Base-by-base conservation (phyloP, 2,113 vertebrate species). In the Melanostigma gelatinosum region DNA sequence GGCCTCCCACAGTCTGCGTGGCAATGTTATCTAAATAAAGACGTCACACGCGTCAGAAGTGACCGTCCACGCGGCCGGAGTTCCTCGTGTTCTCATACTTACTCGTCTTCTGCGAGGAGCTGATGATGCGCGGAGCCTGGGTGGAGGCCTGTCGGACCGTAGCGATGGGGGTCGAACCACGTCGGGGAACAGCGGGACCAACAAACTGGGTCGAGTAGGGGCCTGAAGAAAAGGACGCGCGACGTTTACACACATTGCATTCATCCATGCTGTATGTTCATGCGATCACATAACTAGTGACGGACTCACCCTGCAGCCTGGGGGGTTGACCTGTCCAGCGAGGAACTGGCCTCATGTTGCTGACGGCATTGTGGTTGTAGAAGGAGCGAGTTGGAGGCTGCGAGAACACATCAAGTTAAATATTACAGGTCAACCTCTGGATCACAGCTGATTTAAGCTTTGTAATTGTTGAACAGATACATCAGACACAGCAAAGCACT, bases 61-160 rank as follows among this genome's bases (percentile, higher is more conserved):
- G 22, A 68, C 24, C 27, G 24, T 20, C 18, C 4, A 38, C 4
- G 38, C 3, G 11, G 7, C 16, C 18, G 3, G 13, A 9, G 29
- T 0, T 24, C 5, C 1, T 4, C 8, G 3, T 44, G 22, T 20
- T 3, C 16, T 29, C 46, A 6, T 12, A 71, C 96, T 94, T 92
- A 97, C 97, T 97, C 87, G 97, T 96, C 95, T 95, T 95, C 62
- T 97, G 97, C 2, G 92, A 87, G 80, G 96, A 95, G 74, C 92
- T 76, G 12, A 89, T 12, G 18, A 94, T 85, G 0, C 87, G 95
- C 8, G 97, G 97, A 32, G 95, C 95, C 84, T 98, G 97, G 5
- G 96, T 96, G 57, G 97, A 97, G 1, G 95, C 96, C 88, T 98
- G 97, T 65, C 95, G 92, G 55, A 96, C 94, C 32, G 95, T 96